Conservation (phyloP, 2,888 invertebrate genomes). For the Drosophila lacicola region DNA sequence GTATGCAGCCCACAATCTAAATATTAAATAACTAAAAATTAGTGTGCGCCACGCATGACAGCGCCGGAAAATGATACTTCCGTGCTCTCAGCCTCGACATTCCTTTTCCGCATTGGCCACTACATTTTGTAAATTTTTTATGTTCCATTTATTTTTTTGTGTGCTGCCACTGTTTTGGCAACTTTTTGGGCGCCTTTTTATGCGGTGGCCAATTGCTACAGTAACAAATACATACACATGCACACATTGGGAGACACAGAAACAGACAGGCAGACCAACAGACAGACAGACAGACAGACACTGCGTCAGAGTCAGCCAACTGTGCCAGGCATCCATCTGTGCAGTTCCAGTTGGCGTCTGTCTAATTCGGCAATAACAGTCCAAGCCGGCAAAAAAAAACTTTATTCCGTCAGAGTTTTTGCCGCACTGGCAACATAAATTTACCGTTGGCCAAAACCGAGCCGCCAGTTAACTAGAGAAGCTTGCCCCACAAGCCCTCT, state of each 20-base stretch:
- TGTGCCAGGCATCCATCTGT: conserved; percentile 78
- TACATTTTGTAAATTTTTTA: conserved; percentile 65
- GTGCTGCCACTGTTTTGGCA: conserved; percentile 54
- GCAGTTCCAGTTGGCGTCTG: conserved; percentile 71
- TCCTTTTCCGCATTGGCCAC: conserved; percentile 74
- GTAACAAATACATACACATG: conserved; percentile 50
- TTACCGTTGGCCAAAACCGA: conserved; percentile 78
- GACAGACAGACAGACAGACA: conserved; percentile 30
- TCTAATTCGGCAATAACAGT: conserved; percentile 78
- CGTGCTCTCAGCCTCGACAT: conserved; percentile 56
- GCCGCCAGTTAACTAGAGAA: conserved; percentile 73
- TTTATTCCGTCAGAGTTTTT: conserved; percentile 65
- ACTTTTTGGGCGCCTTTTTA: conserved; percentile 69
- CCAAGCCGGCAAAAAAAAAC: conserved; percentile 33
- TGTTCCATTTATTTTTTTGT: conserved; percentile 16
- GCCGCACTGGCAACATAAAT: conserved; percentile 74
- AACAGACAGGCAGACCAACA: conserved; percentile 11
- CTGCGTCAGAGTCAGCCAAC: conserved; percentile 73
- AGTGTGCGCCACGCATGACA: conserved; percentile 75
- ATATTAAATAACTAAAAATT: conserved; percentile 75
- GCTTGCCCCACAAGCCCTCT: conserved; percentile 5
- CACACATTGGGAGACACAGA: conserved; percentile 6
- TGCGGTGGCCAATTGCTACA: conserved; percentile 69
- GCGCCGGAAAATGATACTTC: conserved; percentile 74
- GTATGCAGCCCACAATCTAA: conserved; percentile 68